Percentiles rank a stretch among this genome's conserved stretches.
These are phyloP conservation scores for Peromyscus eremicus DNA, from an alignment of 2,797 vertebrate genomes.

Conservation along the genomic window DNA sequence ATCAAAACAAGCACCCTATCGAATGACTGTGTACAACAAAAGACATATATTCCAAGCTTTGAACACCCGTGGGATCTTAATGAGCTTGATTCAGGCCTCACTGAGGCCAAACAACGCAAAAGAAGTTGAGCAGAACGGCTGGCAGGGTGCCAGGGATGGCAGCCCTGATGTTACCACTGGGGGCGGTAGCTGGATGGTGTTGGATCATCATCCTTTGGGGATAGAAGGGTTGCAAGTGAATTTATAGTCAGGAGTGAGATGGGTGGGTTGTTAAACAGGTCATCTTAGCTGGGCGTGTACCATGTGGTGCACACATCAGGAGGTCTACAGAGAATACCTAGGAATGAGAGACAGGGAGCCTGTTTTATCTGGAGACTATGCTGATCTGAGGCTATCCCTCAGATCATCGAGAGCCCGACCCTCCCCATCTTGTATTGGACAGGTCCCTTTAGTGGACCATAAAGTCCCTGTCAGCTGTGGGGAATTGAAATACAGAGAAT, in stretches of 20 bases:
- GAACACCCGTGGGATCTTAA: not conserved
- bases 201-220: not conserved
- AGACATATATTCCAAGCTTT: not conserved
- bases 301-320: not conserved
- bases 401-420: not conserved
- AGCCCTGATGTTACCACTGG: not conserved
- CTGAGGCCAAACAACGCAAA: not conserved
- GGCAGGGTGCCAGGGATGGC: rapidly evolving
- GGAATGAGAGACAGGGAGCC: not conserved
- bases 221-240: not conserved
- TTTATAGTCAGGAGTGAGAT: not conserved
- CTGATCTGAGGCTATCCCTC: not conserved
- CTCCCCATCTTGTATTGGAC: not conserved
- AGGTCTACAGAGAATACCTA: not conserved
- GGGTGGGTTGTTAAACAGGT: not conserved
- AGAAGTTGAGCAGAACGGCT: not conserved
- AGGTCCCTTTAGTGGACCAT: not conserved
- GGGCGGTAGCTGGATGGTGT: not conserved
- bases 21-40: not conserved
- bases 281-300: not conserved
- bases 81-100: not conserved
- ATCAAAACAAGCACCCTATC: not conserved
- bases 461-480: not conserved
- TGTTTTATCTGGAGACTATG: not conserved
- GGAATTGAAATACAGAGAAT: slow-evolving; percentile 16